phyloP scores from a whole-genome alignment of 1,140 invertebrate species.

The Zeugodacus cucurbitae region DNA sequence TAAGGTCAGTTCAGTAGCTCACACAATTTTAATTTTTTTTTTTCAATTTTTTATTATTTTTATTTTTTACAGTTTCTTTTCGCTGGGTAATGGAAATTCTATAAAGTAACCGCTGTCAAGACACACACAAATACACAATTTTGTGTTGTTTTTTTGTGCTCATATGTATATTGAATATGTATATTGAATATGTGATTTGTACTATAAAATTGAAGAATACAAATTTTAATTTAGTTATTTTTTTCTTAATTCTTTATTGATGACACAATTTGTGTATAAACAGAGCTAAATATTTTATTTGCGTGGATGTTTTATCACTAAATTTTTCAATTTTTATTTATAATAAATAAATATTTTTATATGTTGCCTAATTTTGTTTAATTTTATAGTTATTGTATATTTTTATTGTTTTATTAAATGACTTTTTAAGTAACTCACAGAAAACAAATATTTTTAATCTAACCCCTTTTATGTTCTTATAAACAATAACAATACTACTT shows the following conservation, averaged over 20 bases:
- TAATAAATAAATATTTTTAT: neutral
- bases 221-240: neutral
- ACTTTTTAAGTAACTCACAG: too few species aligned
- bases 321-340: too few species aligned
- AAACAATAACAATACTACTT: too few species aligned
- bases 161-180: neutral
- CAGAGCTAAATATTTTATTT: neutral
- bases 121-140: neutral
- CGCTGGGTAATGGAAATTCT: neutral
- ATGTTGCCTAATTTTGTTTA: neutral
- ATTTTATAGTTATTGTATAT: too few species aligned
- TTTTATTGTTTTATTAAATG: too few species aligned
- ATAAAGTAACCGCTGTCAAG: neutral
- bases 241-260: neutral
- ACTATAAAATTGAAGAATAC: neutral
- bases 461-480: too few species aligned
- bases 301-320: neutral
- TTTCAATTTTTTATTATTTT: neutral
- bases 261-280: neutral
- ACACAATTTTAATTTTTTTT: neutral
- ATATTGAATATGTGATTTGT: neutral
- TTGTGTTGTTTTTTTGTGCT: neutral
- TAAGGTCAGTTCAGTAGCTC: constrained; percentile 4
- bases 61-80: neutral
- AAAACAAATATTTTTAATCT: too few species aligned